Evolutionary conservation across 2,888 invertebrate genomes (phyloP).

Genomic region (Conchocele bisecta): DNA sequence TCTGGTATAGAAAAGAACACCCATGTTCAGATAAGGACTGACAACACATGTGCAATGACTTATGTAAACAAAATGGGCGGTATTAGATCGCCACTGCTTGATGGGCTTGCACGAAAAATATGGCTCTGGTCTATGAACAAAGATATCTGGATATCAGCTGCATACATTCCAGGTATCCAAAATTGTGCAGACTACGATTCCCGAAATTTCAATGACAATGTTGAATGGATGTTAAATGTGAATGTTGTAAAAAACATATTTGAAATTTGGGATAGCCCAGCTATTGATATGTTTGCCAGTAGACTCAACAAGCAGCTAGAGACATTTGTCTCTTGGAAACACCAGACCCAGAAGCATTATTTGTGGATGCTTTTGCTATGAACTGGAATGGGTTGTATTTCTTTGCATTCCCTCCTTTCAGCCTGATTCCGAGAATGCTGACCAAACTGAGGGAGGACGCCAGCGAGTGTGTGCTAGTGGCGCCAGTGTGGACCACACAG

Average conservation of each 20-base stretch:
- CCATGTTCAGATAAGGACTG: not conserved
- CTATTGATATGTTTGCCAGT: conserved; percentile 43
- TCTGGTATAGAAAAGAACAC: not conserved
- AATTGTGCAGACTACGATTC: conserved; percentile 38
- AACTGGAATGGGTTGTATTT: conserved; percentile 25
- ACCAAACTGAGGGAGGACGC: conserved; percentile 17
- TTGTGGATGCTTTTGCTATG: conserved; percentile 40
- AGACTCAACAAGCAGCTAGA: conserved; percentile 34
- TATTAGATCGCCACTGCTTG: conserved; percentile 12
- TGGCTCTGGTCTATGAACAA: conserved; percentile 30
- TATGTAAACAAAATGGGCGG: conserved; percentile 17
- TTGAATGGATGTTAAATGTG: conserved; percentile 37
- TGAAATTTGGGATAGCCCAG: not conserved
- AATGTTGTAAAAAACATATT: conserved; percentile 5
- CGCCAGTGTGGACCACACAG: conserved; percentile 32
- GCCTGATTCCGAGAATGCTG: conserved; percentile 17
- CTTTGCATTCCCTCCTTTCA: conserved; percentile 50
- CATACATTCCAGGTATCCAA: conserved; percentile 25
- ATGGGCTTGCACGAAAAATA: not conserved
- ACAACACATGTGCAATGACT: no score
- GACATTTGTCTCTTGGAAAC: conserved; percentile 38
- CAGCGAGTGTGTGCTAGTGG: conserved; percentile 24
- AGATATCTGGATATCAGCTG: conserved; percentile 37
- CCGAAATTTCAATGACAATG: conserved; percentile 23
- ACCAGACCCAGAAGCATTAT: conserved; percentile 49